These are phyloP conservation scores for Antennarius maculatus DNA, from an alignment of 2,797 vertebrate genomes.

Conservation along the genomic window DNA sequence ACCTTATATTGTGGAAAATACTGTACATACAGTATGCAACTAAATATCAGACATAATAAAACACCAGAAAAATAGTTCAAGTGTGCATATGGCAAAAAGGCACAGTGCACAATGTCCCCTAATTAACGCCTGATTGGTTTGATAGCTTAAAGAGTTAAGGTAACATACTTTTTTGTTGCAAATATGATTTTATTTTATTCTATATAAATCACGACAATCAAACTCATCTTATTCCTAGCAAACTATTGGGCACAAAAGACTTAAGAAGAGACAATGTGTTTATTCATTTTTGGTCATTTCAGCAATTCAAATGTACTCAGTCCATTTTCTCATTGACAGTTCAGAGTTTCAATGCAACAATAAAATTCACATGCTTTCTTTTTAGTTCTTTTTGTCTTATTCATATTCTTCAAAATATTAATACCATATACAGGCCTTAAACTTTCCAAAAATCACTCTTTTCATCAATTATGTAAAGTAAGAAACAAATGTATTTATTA, in stretches of 20 bases:
- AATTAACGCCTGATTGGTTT: slow-evolving; percentile 17
- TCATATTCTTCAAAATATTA: slow-evolving; percentile 29
- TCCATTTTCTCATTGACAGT: slow-evolving; percentile 43
- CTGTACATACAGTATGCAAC: no score
- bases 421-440: slow-evolving; percentile 7
- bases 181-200: neutral
- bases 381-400: slow-evolving; percentile 16
- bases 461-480: slow-evolving; percentile 24
- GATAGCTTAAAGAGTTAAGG: slow-evolving; percentile 1
- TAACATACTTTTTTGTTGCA: slow-evolving; percentile 4
- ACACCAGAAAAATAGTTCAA: neutral
- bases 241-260: slow-evolving; percentile 25
- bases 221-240: slow-evolving; percentile 18
- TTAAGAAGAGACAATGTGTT: slow-evolving; percentile 43
- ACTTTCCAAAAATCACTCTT: slow-evolving; percentile 19
- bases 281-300: slow-evolving; percentile 55
- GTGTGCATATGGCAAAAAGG: neutral
- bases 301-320: slow-evolving; percentile 4
- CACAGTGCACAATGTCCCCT: neutral
- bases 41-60: no score
- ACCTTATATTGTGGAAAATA: no score
- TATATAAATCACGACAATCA: slow-evolving; percentile 10
- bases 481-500: slow-evolving; percentile 12
- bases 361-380: no score
- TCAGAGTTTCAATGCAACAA: neutral